Base-by-base conservation (phyloP, 2,797 vertebrate genomes). In the Picus viridis region DNA sequence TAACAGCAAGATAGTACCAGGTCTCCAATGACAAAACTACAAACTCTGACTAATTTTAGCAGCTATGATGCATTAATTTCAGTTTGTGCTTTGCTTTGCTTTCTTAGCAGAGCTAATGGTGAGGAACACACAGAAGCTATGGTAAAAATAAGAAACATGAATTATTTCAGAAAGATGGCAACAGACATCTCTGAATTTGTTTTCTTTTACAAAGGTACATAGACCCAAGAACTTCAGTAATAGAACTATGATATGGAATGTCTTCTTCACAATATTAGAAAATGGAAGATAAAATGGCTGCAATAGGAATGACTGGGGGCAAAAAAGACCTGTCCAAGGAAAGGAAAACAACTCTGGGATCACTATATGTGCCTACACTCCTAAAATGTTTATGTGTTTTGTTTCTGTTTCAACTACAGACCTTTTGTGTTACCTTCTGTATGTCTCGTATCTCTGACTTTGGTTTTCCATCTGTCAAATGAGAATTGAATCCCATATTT, bases 101-200 rank as follows among this genome's bases (percentile, higher is more conserved):
- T 93, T 92, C 63, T 61, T 22, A 86, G 49, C 26, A 78, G 62
- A 87, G 78, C 53, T 76, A 94, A 92, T 61, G 61, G 49, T 82
- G 54, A 90, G 43, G 24, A 9, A 79, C 30, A 84, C 39, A 57
- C 2, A 71, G 65, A 90, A 84, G 32, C 65, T 51, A 53, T 85
- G 62, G 72, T 72, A 89, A 90, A 89, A 81, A 88, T 8, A 64
- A 79, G 69, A 7, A 1, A 0, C 20, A 49, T 3, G 5, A 69
- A 84, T 76, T 79, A 90, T 76, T 94, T 88, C 57, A 84, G 64
- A 86, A 90, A 86, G 57, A 74, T 51, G 58, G 57, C 65, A 74
- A 65, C n/a, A 84, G 58, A n/a, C 49, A 73, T 18, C 36, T 89
- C 72, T 80, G 64, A 79, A 63, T 61, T 75, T 72, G 61, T 64